Evolutionary conservation across 1,140 invertebrate genomes (phyloP), one percentile per base, ranked within the genome.

Genomic region (Lutraria rhynchaena): DNA sequence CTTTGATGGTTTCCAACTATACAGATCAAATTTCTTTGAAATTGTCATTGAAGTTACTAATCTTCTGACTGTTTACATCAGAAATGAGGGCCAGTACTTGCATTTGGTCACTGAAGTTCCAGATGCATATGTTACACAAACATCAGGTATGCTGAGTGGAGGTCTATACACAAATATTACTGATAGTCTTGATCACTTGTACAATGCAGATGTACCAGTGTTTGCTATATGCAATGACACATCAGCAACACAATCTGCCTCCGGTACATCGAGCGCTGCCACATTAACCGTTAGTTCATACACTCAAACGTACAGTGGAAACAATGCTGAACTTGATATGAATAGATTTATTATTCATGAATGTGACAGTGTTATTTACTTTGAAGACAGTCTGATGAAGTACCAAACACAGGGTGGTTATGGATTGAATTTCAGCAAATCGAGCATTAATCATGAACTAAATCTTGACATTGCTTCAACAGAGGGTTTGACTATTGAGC

Each of bases 321-420:
- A 49, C 35, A 58, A 63, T 19, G 49, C 71, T 24, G 33, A 22
- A 0, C 29, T 83, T n/a, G 49, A 86, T 55, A 31, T 57, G 1
- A 55, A 67, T 0, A 55, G 51, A 24, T 87, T 71, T 60, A 44
- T 37, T 19, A 76, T 83, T 0, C n/a, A 53, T 33, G 55, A 67
- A n/a, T 87, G 86, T 81, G 83, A 87, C 33, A 75, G 60, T 7
- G 75, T 86, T 55, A 81, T 87, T 35, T 63, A 74, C 53, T 87
- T 81, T 55, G 73, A 82, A 22, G 67, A 65, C 41, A 58, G 63
- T 3, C 27, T 57, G 5, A 33, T 82, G 41, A 58, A 69, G 51
- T 51, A 58, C 1, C 85, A 86, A 53, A 57, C 46, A 3, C 67
- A 51, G 27, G 83, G 85, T 15, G 86, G 86, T 15, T 86, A 49